Evolutionary conservation across 1,140 invertebrate genomes (phyloP).

Genomic region (Drosophila kepulauana): DNA sequence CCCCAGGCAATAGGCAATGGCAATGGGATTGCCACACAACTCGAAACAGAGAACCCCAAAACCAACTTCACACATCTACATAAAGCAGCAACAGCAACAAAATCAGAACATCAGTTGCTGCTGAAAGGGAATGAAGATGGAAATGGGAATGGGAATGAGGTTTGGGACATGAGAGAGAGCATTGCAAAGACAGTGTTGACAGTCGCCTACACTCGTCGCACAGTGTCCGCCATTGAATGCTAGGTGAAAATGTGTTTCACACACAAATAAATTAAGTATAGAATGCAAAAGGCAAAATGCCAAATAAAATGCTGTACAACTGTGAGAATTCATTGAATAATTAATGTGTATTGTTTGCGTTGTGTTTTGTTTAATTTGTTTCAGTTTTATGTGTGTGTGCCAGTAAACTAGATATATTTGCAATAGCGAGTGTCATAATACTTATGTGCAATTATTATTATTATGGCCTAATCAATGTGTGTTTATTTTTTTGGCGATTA

Average conservation of each 20-base stretch:
- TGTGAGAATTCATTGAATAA: not conserved
- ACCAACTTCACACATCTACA: slow-evolving; percentile 56
- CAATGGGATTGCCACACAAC: slow-evolving; percentile 19
- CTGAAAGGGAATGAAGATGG: not conserved
- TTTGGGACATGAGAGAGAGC: slow-evolving; percentile 10
- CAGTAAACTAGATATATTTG: not conserved
- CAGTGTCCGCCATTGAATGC: slow-evolving; percentile 23
- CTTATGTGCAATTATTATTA: not conserved
- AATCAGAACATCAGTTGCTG: slow-evolving; percentile 26
- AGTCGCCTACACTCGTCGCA: slow-evolving; percentile 2
- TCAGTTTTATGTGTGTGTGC: not conserved
- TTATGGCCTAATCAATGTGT: slow-evolving; percentile 3
- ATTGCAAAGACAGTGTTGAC: slow-evolving; percentile 3
- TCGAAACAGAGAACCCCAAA: slow-evolving; percentile 3
- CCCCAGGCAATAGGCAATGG: slow-evolving; percentile 48
- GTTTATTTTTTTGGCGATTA: slow-evolving; percentile 2
- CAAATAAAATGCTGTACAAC: not conserved
- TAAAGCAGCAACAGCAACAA: slow-evolving; percentile 41
- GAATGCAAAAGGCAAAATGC: too few relatives aligned
- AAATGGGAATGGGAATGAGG: not conserved
- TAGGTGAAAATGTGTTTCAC: too few relatives aligned
- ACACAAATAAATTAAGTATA: too few relatives aligned
- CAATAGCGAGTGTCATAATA: not conserved
- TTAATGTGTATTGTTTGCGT: not conserved
- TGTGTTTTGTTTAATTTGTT: not conserved